Evolutionary conservation across 1,140 invertebrate species (phyloP), one percentile per base, ranked within the genome.

Genomic region (Macrostomum lignano): DNA sequence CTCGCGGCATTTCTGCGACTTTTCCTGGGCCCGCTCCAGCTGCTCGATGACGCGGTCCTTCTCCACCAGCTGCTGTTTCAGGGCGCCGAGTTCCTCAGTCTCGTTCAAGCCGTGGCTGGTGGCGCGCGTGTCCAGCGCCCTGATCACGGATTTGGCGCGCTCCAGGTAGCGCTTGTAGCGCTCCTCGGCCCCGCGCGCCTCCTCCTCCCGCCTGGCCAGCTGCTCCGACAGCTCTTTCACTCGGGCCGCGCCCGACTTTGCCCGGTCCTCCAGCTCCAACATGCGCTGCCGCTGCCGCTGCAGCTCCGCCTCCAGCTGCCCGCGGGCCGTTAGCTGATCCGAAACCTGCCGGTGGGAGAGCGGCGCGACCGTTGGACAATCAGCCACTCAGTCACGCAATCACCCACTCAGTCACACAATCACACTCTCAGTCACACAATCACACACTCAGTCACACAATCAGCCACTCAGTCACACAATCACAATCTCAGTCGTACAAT

Each of bases 161-260:
- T 82, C 77, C 5, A 84, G 63, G 46, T 72, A 78, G 46, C 74
- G 74, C 44, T 72, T 70, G 48, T 79, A 75, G 44, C 71, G 69
- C 34, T 76, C 72, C 45, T 81, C 75, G 39, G 70, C 66, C 5
- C 66, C 66, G 36, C 68, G 58, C 42, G 73, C 56, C 46, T 77
- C 68, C 44, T 57, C 57, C 20, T 76, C 73, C 35, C 70, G 68
- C n/a, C 65, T 63, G 1, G 64, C 49, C 6, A 74, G 41, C 24
- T 58, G 57, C 39, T 73, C 71, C 40, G 72, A 66, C 23, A 73
- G 44, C 36, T 55, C 45, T 36, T 52, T 44, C 13, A 52, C 25
- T 24, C 45, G 47, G 2, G 46, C 40, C 15, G 22, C 25, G 17
- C 37, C 35, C 28, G 32, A 28, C 17, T 29, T 72, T 7, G 74